Percentiles rank a stretch among this genome's conserved stretches.
phyloP scores from a whole-genome alignment of 2,113 vertebrate genomes.

The Typhlomys cinereus region DNA sequence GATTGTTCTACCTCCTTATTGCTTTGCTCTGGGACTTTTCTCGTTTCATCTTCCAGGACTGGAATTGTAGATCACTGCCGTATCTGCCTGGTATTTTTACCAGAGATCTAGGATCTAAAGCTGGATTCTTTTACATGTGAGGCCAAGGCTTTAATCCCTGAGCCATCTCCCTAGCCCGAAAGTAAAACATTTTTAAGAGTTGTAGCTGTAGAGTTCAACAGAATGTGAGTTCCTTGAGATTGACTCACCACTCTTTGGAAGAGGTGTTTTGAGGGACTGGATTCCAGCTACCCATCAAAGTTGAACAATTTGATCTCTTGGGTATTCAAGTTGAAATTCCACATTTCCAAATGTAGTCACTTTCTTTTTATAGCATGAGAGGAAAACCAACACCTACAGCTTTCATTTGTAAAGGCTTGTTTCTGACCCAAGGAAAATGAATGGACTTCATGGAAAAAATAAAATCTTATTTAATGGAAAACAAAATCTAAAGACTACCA shows the following conservation, averaged over 20 bases:
- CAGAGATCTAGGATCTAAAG: too few relatives aligned
- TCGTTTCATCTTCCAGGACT: too few relatives aligned
- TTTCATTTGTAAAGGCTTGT: background rate
- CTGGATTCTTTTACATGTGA: background rate
- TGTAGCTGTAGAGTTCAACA: background rate
- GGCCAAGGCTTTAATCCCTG: too few relatives aligned
- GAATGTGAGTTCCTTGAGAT: background rate
- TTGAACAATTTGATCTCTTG: background rate
- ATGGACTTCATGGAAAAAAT: background rate
- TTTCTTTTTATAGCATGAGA: background rate
- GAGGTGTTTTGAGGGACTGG: background rate
- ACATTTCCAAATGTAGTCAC: background rate
- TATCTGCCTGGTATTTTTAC: too few relatives aligned
- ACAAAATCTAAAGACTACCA: background rate
- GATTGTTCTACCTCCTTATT: background rate
- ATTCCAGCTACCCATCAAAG: background rate
- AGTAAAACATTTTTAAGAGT: background rate
- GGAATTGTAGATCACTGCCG: too few relatives aligned
- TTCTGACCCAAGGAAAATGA: background rate
- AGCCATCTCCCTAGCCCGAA: background rate
- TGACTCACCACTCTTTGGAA: background rate
- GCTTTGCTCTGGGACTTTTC: background rate
- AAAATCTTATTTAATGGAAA: background rate
- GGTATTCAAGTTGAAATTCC: slow-evolving; percentile 4
- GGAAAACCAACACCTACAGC: background rate